Evolutionary conservation across 2,797 vertebrate species (phyloP), one percentile per base, ranked within the genome.

Genomic region (Coluber constrictor): DNA sequence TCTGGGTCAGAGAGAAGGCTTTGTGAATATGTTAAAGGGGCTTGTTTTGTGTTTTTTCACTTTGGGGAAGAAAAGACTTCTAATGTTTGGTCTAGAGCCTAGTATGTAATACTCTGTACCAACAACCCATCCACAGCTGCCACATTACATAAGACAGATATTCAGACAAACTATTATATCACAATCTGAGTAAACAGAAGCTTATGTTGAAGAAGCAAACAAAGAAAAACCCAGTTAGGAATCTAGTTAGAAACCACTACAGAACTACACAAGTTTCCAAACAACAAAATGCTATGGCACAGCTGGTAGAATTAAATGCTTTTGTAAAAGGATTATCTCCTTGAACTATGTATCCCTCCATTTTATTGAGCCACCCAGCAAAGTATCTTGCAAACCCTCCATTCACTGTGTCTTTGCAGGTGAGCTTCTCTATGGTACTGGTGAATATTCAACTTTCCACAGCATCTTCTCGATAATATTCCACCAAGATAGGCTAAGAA

Each of bases 131-230:
- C 90, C 90, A 91, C 93, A 93, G 93, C 93, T 93, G 93, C 90
- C 87, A 91, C 93, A 93, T 93, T 93, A 91, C 90, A 93, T 93
- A 93, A 93, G 86, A n/a, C 87, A 91, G 55, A 89, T 91, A 89
- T 89, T 59, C 90, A 94, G 92, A 63, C 47, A 86, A 90, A 57
- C 43, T 0, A 0, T 92, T 56, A 55, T 95, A 92, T 66, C 0
- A 1, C 93, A 94, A 90, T 92, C 0, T 18, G 27, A 91, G 94
- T 94, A 87, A 93, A 89, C 90, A 94, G 92, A 94, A 79, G 1
- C 3, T 2, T 87, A 79, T 87, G 15, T 79, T 90, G 89, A 11
- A 87, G 43, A 95, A 94, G 7, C 9, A 13, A 27, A 7, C 6
- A 87, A 93, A 96, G 94, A 20, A 13, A 89, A 61, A 25, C 25